A percentile compares a stretch with the other conserved stretches of the same genome.
phyloP scores from a whole-genome alignment of 2,113 vertebrate species.

The Plecotus auritus region DNA sequence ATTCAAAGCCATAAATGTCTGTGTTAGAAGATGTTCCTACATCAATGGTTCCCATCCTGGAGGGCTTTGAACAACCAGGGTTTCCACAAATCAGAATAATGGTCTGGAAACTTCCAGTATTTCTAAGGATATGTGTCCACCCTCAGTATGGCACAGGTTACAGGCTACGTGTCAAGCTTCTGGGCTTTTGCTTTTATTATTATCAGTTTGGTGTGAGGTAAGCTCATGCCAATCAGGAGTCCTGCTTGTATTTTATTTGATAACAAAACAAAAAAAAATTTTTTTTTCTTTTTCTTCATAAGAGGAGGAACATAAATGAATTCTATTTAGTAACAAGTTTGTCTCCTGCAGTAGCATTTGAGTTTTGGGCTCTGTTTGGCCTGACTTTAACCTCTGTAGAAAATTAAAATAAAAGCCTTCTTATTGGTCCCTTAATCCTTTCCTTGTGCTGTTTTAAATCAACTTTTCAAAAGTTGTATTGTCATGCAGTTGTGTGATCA shows the following conservation, averaged over 20 bases:
- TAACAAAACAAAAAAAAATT: neutral
- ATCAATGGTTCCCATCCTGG: neutral
- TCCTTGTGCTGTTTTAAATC: slow-evolving; percentile 43
- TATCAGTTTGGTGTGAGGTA: neutral
- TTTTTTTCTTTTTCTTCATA: neutral
- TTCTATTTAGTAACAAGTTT: neutral
- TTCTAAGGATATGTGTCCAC: neutral
- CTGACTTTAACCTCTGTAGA: slow-evolving; percentile 39
- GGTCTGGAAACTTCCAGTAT: neutral
- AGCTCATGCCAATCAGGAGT: neutral
- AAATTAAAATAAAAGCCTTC: slow-evolving; percentile 49
- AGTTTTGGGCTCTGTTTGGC: slow-evolving; percentile 29
- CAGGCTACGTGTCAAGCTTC: neutral
- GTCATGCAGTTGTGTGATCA: slow-evolving; percentile 30
- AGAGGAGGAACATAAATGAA: neutral
- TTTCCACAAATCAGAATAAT: slow-evolving; percentile 1
- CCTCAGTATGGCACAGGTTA: neutral
- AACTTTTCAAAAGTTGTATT: slow-evolving; percentile 30
- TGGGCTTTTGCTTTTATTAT: neutral
- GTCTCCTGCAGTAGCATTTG: neutral
- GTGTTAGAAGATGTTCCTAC: neutral
- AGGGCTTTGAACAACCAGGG: neutral
- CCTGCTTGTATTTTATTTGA: neutral
- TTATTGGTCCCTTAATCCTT: slow-evolving; percentile 9
- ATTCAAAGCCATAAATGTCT: neutral